Evolutionary conservation across 2,113 vertebrate species (phyloP).

Genomic region (Stegostoma tigrinum): DNA sequence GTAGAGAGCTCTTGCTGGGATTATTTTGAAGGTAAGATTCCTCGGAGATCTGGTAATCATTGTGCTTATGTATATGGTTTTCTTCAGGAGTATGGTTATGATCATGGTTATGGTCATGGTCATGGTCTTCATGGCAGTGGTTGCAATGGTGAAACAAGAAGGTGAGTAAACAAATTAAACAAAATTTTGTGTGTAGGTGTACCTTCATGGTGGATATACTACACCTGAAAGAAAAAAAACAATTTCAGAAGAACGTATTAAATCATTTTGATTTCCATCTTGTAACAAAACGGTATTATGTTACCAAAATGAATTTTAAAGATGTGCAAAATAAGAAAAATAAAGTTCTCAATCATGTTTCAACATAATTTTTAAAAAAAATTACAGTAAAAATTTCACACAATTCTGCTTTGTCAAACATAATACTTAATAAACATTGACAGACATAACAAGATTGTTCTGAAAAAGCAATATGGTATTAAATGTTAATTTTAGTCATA

Average conservation of each 20-base stretch:
- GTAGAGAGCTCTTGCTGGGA: conserved; percentile 43
- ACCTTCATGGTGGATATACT: conserved; percentile 69
- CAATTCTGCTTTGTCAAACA: not conserved
- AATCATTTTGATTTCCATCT: not conserved
- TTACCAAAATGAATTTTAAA: not conserved
- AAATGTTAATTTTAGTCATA: not conserved
- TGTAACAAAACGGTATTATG: not conserved
- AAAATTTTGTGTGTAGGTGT: conserved; percentile 87
- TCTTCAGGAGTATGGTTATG: conserved; percentile 44
- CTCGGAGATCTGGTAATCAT: conserved; percentile 72
- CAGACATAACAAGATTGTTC: not conserved
- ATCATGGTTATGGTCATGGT: conserved; percentile 46
- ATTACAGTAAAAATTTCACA: not conserved
- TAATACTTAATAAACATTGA: not conserved
- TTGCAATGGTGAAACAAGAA: conserved; percentile 84
- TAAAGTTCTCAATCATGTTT: not conserved
- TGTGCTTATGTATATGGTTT: conserved; percentile 53
- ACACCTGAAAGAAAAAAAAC: conserved; percentile 26
- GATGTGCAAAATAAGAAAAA: not conserved
- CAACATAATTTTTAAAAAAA: not conserved
- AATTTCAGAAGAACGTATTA: not conserved
- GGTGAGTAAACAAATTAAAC: conserved; percentile 91
- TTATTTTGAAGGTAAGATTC: conserved; percentile 58
- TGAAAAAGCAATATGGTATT: not conserved
- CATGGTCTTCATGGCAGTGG: conserved; percentile 73